Evolutionary conservation across 2,113 vertebrate species (phyloP).

Genomic region (Pterocles gutturalis): DNA sequence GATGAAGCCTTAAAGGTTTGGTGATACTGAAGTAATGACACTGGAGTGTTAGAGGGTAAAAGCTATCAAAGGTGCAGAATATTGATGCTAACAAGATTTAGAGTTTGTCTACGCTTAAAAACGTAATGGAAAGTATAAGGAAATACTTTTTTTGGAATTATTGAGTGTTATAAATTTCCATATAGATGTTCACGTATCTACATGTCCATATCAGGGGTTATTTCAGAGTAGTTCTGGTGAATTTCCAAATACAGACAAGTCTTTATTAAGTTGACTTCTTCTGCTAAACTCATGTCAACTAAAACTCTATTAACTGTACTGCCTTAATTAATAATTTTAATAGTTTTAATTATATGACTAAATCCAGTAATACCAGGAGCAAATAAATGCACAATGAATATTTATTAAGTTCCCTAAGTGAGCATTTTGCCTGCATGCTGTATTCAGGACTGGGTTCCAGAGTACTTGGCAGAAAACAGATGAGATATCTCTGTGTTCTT

Average conservation of each 20-base stretch:
- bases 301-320: constrained; percentile 7
- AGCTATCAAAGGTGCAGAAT: background rate
- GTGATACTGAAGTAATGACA: background rate
- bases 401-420: background rate
- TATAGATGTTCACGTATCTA: background rate
- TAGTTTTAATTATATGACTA: constrained; percentile 17
- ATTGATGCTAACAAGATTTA: background rate
- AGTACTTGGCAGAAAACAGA: background rate
- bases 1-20: background rate
- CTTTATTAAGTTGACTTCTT: constrained; percentile 22
- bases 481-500: background rate
- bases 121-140: background rate
- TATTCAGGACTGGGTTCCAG: background rate
- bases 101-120: background rate
- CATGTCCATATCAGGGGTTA: background rate
- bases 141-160: background rate
- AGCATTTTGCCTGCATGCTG: background rate
- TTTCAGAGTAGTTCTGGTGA: background rate
- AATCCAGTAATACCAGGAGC: constrained; percentile 23
- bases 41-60: background rate
- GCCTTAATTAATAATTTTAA: constrained; percentile 40
- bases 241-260: background rate
- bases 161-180: background rate
- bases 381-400: constrained; percentile 39
- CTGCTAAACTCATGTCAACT: background rate